phyloP scores from a whole-genome alignment of 2,888 invertebrate genomes.

The Coleophora deauratella region DNA sequence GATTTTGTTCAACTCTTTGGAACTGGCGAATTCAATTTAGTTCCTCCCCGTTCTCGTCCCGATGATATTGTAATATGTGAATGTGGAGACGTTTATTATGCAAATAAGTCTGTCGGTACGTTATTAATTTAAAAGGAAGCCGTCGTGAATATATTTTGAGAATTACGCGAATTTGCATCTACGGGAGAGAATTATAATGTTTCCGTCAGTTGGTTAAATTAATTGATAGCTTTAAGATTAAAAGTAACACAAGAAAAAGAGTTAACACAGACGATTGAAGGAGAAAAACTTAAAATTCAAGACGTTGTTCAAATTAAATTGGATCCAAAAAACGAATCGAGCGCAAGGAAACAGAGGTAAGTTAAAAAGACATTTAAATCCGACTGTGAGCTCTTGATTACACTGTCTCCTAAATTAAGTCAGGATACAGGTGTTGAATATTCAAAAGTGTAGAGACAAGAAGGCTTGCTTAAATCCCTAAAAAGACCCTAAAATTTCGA shows the following conservation, averaged over 20 bases:
- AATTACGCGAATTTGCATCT: too few relatives aligned
- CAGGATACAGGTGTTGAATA: conserved; percentile 43
- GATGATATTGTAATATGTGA: conserved; percentile 3
- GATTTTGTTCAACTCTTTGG: conserved; percentile 4
- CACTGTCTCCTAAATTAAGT: conserved; percentile 42
- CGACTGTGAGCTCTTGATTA: conserved; percentile 39
- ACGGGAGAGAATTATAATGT: too few relatives aligned
- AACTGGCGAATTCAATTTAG: conserved; percentile 8
- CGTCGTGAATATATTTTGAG: too few relatives aligned
- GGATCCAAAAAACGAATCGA: conserved; percentile 15
- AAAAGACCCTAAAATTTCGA: conserved; percentile 14
- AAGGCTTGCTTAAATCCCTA: conserved; percentile 13
- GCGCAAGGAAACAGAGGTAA: conserved; percentile 25
- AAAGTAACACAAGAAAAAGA: too few relatives aligned
- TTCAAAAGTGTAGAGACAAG: conserved; percentile 31
- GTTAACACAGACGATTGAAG: too few relatives aligned
- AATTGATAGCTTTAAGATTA: too few relatives aligned
- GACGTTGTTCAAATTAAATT: conserved; percentile 6
- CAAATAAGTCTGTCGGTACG: neutral
- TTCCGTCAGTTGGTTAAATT: too few relatives aligned
- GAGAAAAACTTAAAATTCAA: too few relatives aligned
- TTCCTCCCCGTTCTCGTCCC: neutral
- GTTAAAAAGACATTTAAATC: conserved; percentile 44
- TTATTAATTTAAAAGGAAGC: neutral
- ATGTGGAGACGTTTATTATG: conserved; percentile 4